Evolutionary conservation across 2,797 vertebrate species (phyloP), one percentile per base, ranked within the genome.

Genomic region (Hylomyscus alleni): DNA sequence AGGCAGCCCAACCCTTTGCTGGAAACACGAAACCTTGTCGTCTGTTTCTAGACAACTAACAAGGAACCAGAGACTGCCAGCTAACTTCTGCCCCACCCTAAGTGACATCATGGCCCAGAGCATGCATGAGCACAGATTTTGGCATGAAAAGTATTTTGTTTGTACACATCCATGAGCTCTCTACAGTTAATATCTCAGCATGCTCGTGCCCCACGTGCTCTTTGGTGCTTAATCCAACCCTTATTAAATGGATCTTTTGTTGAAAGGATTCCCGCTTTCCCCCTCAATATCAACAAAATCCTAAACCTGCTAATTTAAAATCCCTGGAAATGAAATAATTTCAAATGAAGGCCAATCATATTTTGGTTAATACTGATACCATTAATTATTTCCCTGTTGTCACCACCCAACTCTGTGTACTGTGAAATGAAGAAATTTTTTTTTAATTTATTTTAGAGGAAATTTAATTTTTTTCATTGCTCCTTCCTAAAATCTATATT

Each of bases 401-500:
- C 3, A 69, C 14, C 34, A 92, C 84, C 95, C 47, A 88, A 44
- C 89, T 90, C 6, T 90, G 47, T 56, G 65, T 31, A 85, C 2
- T 94, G 80, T 10, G 81, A 86, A 94, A 89, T 89, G 40, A 82
- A 60, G 17, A 22, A 44, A 44, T 22, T 9, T 15, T 5, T 7
- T 15, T 9, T 67, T 65, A 95, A 44, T 44, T 72, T 88, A 56
- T 65, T 94, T 93, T 89, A 93, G 37, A 96, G 60, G 67, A 85
- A 95, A 92, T 89, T 58, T 73, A 90, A 12, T 94, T 37, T 82
- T 82, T 62, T 7, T 94, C 58, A 84, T 47, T 19, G 40, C 67
- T 93, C 29, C 44, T 86, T 95, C 34, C 50, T 89, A 96, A 94
- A 94, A 97, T 77, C 89, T 95, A 91, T 95, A 95, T 96, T 97